Evolutionary conservation across 2,797 vertebrate species (phyloP).

Genomic region (Enteromius anoplus): DNA sequence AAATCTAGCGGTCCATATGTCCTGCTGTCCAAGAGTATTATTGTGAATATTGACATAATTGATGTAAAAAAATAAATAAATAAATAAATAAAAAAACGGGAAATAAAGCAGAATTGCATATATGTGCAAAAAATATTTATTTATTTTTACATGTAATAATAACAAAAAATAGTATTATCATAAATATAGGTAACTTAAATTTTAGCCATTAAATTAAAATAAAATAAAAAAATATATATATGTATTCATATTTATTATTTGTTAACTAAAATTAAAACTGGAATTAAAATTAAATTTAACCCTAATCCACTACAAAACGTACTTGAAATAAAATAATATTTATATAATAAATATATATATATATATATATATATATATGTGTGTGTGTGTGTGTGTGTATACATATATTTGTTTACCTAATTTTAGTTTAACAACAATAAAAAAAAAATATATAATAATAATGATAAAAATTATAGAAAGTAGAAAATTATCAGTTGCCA

Average conservation of each 20-base stretch:
- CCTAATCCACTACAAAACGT: too few species aligned
- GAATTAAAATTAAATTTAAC: too few species aligned
- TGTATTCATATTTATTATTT: too few species aligned
- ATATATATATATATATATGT: too few species aligned
- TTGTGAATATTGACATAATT: slow-evolving; percentile 1
- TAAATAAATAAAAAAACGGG: not conserved
- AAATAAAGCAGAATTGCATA: not conserved
- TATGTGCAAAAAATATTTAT: not conserved
- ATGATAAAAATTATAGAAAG: not conserved
- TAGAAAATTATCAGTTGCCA: not conserved
- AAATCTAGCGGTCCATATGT: slow-evolving; percentile 7
- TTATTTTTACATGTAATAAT: not conserved
- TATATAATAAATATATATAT: too few species aligned
- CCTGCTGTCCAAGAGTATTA: not conserved
- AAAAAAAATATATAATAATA: not conserved
- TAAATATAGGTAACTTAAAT: too few species aligned
- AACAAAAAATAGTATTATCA: not conserved
- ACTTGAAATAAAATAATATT: too few species aligned
- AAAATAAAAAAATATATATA: too few species aligned
- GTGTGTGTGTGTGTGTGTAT: too few species aligned
- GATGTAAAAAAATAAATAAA: not conserved
- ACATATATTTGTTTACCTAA: too few species aligned
- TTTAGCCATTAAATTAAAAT: too few species aligned
- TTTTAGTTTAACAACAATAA: not conserved
- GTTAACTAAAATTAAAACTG: too few species aligned